Percentiles rank a stretch among this genome's conserved stretches.
Evolutionary conservation across 2,888 invertebrate genomes (phyloP).

Genomic region (Napeogenes inachia): DNA sequence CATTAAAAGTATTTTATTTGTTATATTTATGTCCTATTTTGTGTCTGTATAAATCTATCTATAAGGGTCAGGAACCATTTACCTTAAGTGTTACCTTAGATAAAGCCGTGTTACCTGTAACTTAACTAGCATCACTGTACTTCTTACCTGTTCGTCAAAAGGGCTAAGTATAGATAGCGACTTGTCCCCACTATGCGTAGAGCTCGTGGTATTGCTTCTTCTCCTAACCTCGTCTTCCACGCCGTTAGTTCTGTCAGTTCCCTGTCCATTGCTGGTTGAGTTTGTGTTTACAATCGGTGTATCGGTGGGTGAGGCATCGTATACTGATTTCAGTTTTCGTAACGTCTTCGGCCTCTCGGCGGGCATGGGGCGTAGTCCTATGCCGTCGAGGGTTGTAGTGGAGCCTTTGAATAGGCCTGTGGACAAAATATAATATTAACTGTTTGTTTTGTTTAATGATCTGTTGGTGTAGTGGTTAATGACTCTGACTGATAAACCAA

Average conservation of each 20-base stretch:
- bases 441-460: not conserved
- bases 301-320: conserved; percentile 76
- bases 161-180: conserved; percentile 84
- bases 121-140: not conserved
- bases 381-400: conserved; percentile 81
- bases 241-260: conserved; percentile 43
- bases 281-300: conserved; percentile 46
- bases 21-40: no score
- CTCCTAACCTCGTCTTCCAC: conserved; percentile 73
- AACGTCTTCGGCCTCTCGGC: conserved; percentile 86
- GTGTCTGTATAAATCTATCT: no score
- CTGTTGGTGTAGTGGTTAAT: no score
- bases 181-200: conserved; percentile 69
- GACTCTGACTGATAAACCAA: no score
- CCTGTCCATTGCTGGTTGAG: conserved; percentile 64
- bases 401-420: conserved; percentile 90
- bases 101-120: not conserved
- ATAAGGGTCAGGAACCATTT: no score
- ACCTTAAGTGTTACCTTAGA: no score
- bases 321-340: conserved; percentile 84
- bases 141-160: conserved; percentile 86
- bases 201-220: conserved; percentile 64
- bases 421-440: conserved; percentile 42
- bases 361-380: conserved; percentile 78
- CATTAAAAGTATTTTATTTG: no score